phyloP scores from a whole-genome alignment of 2,113 vertebrate genomes.

The Anoura caudifer region DNA sequence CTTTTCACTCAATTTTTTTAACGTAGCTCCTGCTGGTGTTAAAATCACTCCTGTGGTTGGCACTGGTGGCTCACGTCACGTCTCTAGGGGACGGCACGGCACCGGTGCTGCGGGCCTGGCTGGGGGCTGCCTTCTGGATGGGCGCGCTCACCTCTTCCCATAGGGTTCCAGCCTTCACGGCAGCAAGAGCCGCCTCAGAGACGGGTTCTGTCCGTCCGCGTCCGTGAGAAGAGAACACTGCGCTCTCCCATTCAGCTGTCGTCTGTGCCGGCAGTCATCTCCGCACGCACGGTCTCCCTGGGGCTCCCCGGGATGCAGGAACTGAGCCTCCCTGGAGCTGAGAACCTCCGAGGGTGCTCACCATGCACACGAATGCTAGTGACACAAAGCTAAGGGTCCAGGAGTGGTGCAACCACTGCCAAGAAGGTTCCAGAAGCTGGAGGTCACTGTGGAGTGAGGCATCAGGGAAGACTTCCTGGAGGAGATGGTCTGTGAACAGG shows the following conservation, averaged over 20 bases:
- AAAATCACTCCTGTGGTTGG: fast-evolving
- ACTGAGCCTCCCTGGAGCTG: background rate
- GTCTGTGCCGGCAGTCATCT: fast-evolving
- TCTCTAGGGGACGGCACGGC: fast-evolving
- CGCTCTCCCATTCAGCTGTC: too few species aligned
- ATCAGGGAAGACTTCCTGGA: background rate
- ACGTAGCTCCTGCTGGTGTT: background rate
- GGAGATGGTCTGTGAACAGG: background rate
- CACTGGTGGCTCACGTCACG: fast-evolving
- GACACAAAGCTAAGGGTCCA: background rate
- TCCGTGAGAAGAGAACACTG: too few species aligned
- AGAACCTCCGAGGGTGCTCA: background rate
- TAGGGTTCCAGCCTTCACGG: fast-evolving
- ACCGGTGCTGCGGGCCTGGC: fast-evolving
- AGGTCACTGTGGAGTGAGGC: background rate
- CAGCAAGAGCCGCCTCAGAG: background rate
- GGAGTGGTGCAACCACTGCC: background rate
- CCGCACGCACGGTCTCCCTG: fast-evolving
- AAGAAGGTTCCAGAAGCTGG: background rate
- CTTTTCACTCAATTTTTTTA: background rate
- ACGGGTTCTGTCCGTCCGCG: fast-evolving
- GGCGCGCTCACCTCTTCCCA: fast-evolving
- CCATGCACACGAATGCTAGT: fast-evolving
- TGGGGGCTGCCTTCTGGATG: fast-evolving
- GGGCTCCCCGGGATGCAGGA: background rate